These are phyloP conservation scores for Odontophorus gujanensis DNA, from an alignment of 2,113 vertebrate genomes.

Conservation along the genomic window DNA sequence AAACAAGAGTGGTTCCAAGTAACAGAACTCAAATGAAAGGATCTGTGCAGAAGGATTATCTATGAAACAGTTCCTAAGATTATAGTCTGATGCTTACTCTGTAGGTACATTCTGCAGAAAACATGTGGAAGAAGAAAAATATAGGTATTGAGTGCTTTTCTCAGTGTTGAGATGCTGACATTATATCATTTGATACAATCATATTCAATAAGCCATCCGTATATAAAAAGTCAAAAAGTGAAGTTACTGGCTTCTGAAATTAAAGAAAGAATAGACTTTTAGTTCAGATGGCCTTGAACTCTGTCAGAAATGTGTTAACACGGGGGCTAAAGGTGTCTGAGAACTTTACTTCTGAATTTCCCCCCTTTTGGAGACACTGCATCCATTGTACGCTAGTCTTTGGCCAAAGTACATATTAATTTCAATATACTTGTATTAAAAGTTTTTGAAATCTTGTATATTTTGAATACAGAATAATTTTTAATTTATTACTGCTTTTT, in stretches of 20 bases:
- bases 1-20: not conserved
- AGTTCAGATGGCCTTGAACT: not conserved
- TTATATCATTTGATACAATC: not conserved
- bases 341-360: not conserved
- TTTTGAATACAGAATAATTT: not conserved
- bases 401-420: rapidly evolving
- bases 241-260: not conserved
- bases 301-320: not conserved
- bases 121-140: not conserved
- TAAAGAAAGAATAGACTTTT: not conserved
- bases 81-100: not conserved
- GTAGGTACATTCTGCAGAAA: not conserved
- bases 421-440: not conserved
- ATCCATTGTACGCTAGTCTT: not conserved
- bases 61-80: not conserved
- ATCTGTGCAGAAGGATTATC: not conserved
- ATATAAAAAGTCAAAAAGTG: rapidly evolving
- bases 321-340: not conserved
- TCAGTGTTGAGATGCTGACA: not conserved
- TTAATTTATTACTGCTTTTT: not conserved
- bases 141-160: not conserved
- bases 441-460: not conserved
- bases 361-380: not conserved
- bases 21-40: not conserved
- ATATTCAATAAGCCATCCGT: not conserved